Evolutionary conservation across 92 coral and sea anemone genomes (phyloP).

Genomic region (Epizoanthus rinbou): DNA sequence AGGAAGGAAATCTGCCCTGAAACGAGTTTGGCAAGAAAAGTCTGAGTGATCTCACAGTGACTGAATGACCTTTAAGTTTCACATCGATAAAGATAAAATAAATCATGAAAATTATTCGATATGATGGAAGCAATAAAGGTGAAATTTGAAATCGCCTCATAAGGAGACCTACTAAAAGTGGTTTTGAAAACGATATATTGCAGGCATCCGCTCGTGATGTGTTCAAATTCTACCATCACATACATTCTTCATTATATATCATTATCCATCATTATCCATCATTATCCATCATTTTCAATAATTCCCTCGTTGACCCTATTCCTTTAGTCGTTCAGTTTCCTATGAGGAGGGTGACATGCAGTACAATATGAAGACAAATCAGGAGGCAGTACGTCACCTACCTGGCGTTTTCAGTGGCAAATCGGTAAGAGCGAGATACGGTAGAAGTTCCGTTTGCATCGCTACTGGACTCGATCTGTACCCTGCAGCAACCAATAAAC

Average conservation of each 20-base stretch:
- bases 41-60: not conserved
- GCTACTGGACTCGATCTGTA: slow-evolving; percentile 51
- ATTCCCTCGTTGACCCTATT: not conserved
- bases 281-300: not conserved
- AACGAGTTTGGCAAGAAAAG: not conserved
- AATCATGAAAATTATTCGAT: no score
- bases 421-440: slow-evolving; percentile 95
- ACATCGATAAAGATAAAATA: not conserved
- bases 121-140: no score
- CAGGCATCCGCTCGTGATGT: no score
- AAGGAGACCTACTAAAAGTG: no score
- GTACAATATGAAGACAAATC: not conserved
- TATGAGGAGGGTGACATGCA: not conserved
- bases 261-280: no score
- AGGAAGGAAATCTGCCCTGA: slow-evolving; percentile 89
- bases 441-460: slow-evolving; percentile 82
- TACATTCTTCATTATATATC: no score
- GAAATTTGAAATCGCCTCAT: no score
- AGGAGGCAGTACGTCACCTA: slow-evolving; percentile 21
- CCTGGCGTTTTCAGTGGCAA: slow-evolving; percentile 90
- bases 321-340: not conserved
- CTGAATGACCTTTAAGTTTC: not conserved
- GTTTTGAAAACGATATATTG: no score
- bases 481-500: not conserved
- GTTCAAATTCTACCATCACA: no score